Evolutionary conservation across 2,888 invertebrate genomes (phyloP).

Genomic region (Epirrhoe tristata): DNA sequence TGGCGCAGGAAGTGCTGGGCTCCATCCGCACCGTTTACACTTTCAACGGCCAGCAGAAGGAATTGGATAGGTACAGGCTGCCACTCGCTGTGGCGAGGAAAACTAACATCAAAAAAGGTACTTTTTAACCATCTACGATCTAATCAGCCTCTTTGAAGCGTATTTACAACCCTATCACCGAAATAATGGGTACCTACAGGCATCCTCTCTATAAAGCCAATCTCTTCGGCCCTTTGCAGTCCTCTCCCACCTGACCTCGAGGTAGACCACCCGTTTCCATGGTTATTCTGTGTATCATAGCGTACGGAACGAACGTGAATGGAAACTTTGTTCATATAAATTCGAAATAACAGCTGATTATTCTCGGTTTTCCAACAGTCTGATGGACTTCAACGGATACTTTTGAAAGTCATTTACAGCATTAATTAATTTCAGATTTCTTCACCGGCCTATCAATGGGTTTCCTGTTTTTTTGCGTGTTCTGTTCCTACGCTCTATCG

Average conservation of each 20-base stretch:
- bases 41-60: conserved; percentile 89
- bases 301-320: too few species aligned
- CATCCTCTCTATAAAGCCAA: too few species aligned
- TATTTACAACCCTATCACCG: background rate
- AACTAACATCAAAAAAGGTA: conserved; percentile 87
- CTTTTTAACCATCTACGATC: background rate
- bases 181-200: too few species aligned
- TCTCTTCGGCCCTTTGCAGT: too few species aligned
- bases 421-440: conserved; percentile 65
- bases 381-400: too few species aligned
- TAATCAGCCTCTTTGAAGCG: background rate
- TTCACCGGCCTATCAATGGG: conserved; percentile 89
- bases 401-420: background rate
- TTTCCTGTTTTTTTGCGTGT: conserved; percentile 89
- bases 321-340: too few species aligned
- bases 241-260: too few species aligned
- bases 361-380: too few species aligned
- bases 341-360: too few species aligned
- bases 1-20: conserved; percentile 91
- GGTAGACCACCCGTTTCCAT: too few species aligned
- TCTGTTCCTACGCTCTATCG: conserved; percentile 89
- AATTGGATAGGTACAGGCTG: conserved; percentile 86
- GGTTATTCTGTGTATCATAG: too few species aligned
- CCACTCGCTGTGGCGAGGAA: conserved; percentile 86
- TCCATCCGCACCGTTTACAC: conserved; percentile 90